Percentiles rank a stretch among this genome's conserved stretches.
These are phyloP conservation scores for Caenorhabditis uteleia DNA, from an alignment of 2,888 invertebrate species.

Conservation along the genomic window DNA sequence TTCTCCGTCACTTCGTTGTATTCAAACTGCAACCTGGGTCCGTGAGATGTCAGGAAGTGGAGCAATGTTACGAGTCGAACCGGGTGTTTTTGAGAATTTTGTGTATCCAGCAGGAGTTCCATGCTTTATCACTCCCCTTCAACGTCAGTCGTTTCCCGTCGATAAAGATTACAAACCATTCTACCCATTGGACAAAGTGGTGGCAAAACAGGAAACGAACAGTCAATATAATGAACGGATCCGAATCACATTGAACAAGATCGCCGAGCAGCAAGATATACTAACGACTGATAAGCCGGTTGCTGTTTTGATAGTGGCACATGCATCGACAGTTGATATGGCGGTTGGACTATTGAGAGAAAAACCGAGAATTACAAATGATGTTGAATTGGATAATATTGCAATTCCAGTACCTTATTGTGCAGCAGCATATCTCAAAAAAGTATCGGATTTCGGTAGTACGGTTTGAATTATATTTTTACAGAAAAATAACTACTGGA, in stretches of 20 bases:
- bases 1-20: constrained; percentile 59
- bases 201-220: constrained; percentile 29
- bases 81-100: constrained; percentile 58
- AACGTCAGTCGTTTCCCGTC: constrained; percentile 36
- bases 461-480: not conserved
- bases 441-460: not conserved
- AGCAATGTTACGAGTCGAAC: constrained; percentile 50
- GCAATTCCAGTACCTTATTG: constrained; percentile 46
- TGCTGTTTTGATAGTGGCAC: constrained; percentile 49
- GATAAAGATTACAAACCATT: constrained; percentile 38
- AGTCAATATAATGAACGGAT: constrained; percentile 48
- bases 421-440: constrained; percentile 35
- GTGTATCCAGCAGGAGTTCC: constrained; percentile 44
- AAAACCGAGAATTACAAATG: constrained; percentile 29
- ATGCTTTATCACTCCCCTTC: constrained; percentile 24
- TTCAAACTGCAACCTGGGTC: constrained; percentile 55
- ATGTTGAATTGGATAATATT: constrained; percentile 40
- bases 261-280: constrained; percentile 22
- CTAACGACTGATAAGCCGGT: constrained; percentile 5
- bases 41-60: constrained; percentile 27
- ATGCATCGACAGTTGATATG: constrained; percentile 64
- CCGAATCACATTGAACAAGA: constrained; percentile 29
- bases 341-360: constrained; percentile 50
- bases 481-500: constrained; percentile 25
- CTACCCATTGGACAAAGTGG: constrained; percentile 14